Conservation (phyloP, 92 coral and sea anemone species). For the Actinostola sp. region DNA sequence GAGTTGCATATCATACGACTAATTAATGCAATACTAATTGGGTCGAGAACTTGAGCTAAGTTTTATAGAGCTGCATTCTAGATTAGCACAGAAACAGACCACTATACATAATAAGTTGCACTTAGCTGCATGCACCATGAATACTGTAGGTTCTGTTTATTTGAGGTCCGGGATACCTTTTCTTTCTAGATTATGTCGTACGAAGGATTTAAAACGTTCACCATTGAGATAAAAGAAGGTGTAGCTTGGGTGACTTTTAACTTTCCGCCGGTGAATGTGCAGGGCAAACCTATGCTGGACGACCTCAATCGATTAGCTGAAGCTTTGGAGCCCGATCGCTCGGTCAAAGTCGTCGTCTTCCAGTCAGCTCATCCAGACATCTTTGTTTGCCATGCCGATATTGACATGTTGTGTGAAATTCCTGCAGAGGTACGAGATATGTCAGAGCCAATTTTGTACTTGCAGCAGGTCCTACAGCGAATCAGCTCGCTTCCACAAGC, state of each 20-base stretch:
- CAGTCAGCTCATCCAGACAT: constrained; percentile 86
- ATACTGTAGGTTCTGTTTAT: too few relatives aligned
- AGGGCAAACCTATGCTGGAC: constrained; percentile 84
- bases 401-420: constrained; percentile 85
- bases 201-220: constrained; percentile 76
- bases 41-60: too few relatives aligned
- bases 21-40: too few relatives aligned
- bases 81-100: too few relatives aligned
- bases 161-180: not conserved
- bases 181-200: constrained; percentile 55
- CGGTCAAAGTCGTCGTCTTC: constrained; percentile 80
- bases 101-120: too few relatives aligned
- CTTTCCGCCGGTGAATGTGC: constrained; percentile 90
- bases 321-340: constrained; percentile 77
- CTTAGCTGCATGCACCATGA: too few relatives aligned
- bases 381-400: constrained; percentile 90
- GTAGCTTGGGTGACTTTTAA: constrained; percentile 94
- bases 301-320: constrained; percentile 82
- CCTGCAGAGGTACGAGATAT: constrained; percentile 68
- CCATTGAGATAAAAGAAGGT: constrained; percentile 73
- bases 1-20: too few relatives aligned
- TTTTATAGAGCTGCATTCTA: too few relatives aligned
- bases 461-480: constrained; percentile 76
- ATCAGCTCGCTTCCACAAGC: constrained; percentile 86
- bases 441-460: constrained; percentile 70